Conservation (phyloP, 2,113 vertebrate species). For the Alaudala cheleensis region DNA sequence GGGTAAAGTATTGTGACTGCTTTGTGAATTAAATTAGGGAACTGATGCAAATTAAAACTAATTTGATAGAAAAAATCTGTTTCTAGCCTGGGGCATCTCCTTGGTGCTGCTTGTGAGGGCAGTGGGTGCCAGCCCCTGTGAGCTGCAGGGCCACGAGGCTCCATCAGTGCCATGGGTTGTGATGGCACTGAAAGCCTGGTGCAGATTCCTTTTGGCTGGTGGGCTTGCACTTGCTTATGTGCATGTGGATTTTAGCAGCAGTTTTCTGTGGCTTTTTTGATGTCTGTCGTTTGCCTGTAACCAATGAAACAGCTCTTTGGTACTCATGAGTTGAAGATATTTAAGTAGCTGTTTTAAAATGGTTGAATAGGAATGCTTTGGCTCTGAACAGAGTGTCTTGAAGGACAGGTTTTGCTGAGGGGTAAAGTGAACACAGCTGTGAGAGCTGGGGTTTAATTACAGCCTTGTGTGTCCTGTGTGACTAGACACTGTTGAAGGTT, state of each 20-base stretch:
- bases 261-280: background rate
- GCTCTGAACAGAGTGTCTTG: background rate
- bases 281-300: background rate
- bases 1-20: background rate
- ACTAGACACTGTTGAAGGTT: background rate
- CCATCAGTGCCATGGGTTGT: rapidly evolving
- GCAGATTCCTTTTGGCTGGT: background rate
- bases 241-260: background rate
- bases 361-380: background rate
- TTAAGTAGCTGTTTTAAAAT: background rate
- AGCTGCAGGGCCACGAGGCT: background rate
- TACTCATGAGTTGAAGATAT: background rate
- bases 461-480: background rate
- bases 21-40: background rate
- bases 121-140: background rate
- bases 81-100: background rate
- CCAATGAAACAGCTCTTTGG: background rate
- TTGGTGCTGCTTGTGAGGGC: background rate
- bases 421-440: background rate
- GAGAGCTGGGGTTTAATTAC: background rate
- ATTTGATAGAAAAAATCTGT: background rate
- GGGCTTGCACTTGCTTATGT: background rate
- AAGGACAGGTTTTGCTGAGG: background rate
- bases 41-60: background rate
- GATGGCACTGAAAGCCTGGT: background rate